phyloP scores from a whole-genome alignment of 92 coral and sea anemone species.

The Phenganax marumi region DNA sequence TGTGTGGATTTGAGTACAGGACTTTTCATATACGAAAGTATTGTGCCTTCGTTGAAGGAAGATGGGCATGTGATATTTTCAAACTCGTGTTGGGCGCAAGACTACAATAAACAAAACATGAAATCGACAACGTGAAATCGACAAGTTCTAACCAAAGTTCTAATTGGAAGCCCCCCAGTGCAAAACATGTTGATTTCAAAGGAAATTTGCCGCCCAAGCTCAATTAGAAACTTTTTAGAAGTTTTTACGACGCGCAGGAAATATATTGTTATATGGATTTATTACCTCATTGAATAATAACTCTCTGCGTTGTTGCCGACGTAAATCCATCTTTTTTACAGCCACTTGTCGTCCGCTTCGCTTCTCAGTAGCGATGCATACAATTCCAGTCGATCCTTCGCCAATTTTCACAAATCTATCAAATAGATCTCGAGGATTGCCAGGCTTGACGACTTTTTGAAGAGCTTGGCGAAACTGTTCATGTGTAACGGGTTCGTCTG shows the following conservation, averaged over 20 bases:
- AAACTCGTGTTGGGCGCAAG: not conserved
- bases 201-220: conserved; percentile 33
- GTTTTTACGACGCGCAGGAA: not conserved
- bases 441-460: conserved; percentile 79
- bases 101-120: not conserved
- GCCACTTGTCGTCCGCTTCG: conserved; percentile 92
- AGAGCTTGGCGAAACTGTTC: conserved; percentile 90
- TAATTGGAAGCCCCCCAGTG: conserved; percentile 12
- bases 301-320: conserved; percentile 93
- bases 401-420: conserved; percentile 98
- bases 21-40: conserved; percentile 8
- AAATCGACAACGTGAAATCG: conserved; percentile 24
- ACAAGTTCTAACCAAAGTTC: not conserved
- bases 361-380: conserved; percentile 91
- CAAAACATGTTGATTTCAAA: conserved; percentile 19
- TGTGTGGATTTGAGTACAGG: too few species aligned
- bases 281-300: conserved; percentile 96
- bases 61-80: conserved; percentile 14
- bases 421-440: conserved; percentile 72
- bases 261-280: conserved; percentile 34
- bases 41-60: not conserved
- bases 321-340: conserved; percentile 95
- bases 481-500: conserved; percentile 91
- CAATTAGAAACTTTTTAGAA: conserved; percentile 31
- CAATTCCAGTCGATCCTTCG: conserved; percentile 98